Percentiles rank a stretch among this genome's conserved stretches.
Conservation (phyloP, 2,113 vertebrate species). For the Sylvia atricapilla region DNA sequence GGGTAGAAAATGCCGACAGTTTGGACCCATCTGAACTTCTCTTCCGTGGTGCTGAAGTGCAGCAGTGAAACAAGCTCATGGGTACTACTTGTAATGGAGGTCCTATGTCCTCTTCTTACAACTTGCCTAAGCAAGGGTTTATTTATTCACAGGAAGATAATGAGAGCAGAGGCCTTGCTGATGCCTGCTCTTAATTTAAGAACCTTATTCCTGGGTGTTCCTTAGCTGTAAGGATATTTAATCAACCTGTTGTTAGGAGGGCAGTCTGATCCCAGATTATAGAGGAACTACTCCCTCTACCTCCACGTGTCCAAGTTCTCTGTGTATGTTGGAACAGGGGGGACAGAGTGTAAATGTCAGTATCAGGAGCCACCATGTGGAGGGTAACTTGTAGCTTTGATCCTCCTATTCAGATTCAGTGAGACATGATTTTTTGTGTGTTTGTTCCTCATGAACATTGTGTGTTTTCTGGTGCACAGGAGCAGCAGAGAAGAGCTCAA, state of each 20-base stretch:
- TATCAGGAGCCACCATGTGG: background rate
- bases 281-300: background rate
- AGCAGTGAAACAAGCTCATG: background rate
- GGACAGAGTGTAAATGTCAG: background rate
- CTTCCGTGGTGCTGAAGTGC: background rate
- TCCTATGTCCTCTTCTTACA: background rate
- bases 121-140: background rate
- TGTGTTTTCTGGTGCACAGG: conserved; percentile 71
- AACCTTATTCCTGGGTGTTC: background rate
- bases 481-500: conserved; percentile 95
- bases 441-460: background rate
- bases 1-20: background rate
- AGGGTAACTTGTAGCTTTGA: background rate
- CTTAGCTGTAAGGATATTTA: background rate
- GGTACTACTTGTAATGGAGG: background rate
- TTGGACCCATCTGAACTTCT: background rate
- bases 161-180: background rate
- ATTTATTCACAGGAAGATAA: background rate
- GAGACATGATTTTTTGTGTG: background rate
- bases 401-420: background rate
- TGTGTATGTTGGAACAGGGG: background rate
- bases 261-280: background rate
- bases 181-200: background rate
- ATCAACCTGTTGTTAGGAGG: background rate
- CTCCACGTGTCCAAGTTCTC: background rate